Evolutionary conservation across 2,888 invertebrate species (phyloP).

Genomic region (Harpagoxenus sublaevis): DNA sequence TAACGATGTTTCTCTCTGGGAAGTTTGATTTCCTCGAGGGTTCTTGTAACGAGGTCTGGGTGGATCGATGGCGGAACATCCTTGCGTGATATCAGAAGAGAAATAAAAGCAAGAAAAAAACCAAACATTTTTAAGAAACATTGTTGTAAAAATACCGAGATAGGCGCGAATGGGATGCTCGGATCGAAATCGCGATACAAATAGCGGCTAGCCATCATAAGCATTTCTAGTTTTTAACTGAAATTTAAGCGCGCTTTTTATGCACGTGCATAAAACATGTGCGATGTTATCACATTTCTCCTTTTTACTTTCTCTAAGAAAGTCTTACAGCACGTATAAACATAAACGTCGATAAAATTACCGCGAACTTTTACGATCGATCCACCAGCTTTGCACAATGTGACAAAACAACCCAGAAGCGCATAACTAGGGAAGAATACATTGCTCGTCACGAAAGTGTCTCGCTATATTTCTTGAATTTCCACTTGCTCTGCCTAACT

Average conservation of each 20-base stretch:
- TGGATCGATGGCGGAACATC: conserved; percentile 40
- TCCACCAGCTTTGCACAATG: conserved; percentile 16
- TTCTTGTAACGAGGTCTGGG: conserved; percentile 46
- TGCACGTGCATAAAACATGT: conserved; percentile 7
- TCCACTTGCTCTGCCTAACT: conserved; percentile 6
- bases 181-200: conserved; percentile 6
- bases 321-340: conserved; percentile 8
- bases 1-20: conserved; percentile 13
- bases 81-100: conserved; percentile 40
- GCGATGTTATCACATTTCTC: neutral
- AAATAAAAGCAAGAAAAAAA: neutral
- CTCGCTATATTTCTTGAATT: conserved; percentile 32
- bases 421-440: conserved; percentile 22
- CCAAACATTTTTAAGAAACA: conserved; percentile 3
- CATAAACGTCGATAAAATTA: conserved; percentile 51
- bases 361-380: conserved; percentile 18
- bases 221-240: conserved; percentile 10
- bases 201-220: neutral
- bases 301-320: conserved; percentile 1
- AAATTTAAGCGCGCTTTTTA: neutral
- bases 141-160: conserved; percentile 6
- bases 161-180: neutral
- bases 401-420: neutral
- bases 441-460: conserved; percentile 34
- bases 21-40: conserved; percentile 42